These are phyloP conservation scores for Melanotaenia maccullochi DNA, from an alignment of 2,797 vertebrate species.

Conservation along the genomic window DNA sequence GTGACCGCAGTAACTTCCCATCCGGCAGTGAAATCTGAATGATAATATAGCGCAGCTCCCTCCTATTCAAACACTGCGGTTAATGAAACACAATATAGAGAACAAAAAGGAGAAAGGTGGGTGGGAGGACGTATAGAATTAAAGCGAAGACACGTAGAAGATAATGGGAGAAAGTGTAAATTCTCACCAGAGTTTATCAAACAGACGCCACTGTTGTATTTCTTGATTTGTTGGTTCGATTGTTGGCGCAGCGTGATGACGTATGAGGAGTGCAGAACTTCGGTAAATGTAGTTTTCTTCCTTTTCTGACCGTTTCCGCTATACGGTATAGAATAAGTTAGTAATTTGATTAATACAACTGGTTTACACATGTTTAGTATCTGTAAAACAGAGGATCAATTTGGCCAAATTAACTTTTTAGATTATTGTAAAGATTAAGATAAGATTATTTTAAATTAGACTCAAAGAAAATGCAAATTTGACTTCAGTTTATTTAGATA, in stretches of 20 bases:
- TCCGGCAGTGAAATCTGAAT: constrained; percentile 72
- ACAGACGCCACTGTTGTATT: neutral
- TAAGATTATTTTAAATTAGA: too few relatives aligned
- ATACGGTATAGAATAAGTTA: too few relatives aligned
- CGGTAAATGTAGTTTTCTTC: constrained; percentile 54
- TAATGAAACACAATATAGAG: constrained; percentile 6
- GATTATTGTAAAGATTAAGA: too few relatives aligned
- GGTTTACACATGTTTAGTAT: too few relatives aligned
- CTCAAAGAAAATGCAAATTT: too few relatives aligned
- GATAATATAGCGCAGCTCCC: constrained; percentile 58
- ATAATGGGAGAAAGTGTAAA: neutral
- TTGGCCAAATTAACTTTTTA: too few relatives aligned
- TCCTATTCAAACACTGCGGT: constrained; percentile 76
- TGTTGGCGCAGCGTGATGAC: constrained; percentile 65
- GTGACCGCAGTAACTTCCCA: constrained; percentile 74
- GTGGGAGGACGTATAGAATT: neutral
- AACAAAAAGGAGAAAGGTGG: neutral
- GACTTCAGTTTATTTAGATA: too few relatives aligned
- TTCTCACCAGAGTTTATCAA: constrained; percentile 23
- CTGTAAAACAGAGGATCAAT: too few relatives aligned
- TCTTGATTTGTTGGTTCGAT: neutral
- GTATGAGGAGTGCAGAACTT: accelerated
- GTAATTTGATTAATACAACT: too few relatives aligned
- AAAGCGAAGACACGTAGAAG: neutral
- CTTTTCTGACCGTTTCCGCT: too few relatives aligned